Base-by-base conservation (phyloP, 2,888 invertebrate species). In the Rotaria sp. region DNA sequence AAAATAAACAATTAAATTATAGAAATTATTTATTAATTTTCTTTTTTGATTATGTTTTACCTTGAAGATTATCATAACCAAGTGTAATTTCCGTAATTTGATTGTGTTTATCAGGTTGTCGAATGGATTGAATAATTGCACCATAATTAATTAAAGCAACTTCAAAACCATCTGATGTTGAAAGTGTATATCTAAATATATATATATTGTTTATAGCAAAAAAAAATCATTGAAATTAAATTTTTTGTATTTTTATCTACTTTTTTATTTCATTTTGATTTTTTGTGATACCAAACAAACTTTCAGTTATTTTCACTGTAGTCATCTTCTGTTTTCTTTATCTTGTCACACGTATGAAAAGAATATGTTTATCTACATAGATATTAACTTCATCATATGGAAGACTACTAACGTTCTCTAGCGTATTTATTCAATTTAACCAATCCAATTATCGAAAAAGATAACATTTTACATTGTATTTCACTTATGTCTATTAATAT, bases 391-490 rank as follows among this genome's bases (percentile, higher is more conserved):
- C 1, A 8, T n/a, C n/a, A n/a, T 26, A 55, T 21, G 21, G 1
- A 26, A 55, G 59, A 59, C 59, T 59, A 59, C 59, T 59, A 59
- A 59, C 59, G 59, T 59, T 59, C 59, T 59, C 59, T 59, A 59
- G 30, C n/a, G 13, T 30, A 30, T n/a, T 57, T n/a, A 21, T 3
- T 57, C n/a, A n/a, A 57, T 57, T 11, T 26, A 57, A 57, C 57
- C 57, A 57, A 57, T 57, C 26, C 24, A 55, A 55, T 26, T 5
- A 55, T 55, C 24, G n/a, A 41, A 5, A 41, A 41, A 41, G 8
- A 41, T 8, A 41, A 41, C 41, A 41, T 41, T 41, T 41, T 41
- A 41, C 41, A 41, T 8, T 3, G 3, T 41, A 8, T n/a, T n/a
- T n/a, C n/a, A n/a, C n/a, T n/a, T n/a, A n/a, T n/a, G n/a, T n/a